phyloP scores from a whole-genome alignment of 2,113 vertebrate genomes.

The Alethe castanea region DNA sequence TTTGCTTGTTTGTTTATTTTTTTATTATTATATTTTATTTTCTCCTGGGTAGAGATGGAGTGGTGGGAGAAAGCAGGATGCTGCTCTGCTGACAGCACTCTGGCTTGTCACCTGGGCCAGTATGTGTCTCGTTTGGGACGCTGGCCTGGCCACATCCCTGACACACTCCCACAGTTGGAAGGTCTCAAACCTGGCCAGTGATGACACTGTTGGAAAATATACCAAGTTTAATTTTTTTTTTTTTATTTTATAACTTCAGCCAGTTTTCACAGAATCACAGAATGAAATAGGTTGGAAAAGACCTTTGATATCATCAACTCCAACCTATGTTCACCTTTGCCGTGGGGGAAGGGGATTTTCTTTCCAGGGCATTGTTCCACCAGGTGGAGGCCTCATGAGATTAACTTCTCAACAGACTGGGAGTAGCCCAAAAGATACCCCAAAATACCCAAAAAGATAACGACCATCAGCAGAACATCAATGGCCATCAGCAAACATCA shows the following conservation, averaged over 20 bases:
- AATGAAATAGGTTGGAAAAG: neutral
- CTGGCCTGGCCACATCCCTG: neutral
- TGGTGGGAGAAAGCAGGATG: neutral
- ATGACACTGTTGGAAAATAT: neutral
- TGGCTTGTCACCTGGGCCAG: neutral
- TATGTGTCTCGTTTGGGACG: neutral
- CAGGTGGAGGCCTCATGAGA: neutral
- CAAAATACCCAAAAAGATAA: neutral
- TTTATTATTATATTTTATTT: neutral
- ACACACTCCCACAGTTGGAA: rapidly evolving
- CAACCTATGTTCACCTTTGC: neutral
- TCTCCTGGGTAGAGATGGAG: neutral
- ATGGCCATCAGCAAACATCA: neutral
- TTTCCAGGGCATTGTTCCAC: neutral
- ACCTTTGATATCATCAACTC: neutral
- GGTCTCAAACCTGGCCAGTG: neutral
- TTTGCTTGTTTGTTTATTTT: rapidly evolving
- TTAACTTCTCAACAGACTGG: neutral
- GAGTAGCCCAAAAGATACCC: neutral
- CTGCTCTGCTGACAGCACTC: neutral
- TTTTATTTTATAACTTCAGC: neutral
- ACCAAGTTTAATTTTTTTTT: neutral
- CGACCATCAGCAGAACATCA: neutral
- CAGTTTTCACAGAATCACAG: neutral
- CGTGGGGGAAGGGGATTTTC: rapidly evolving